A percentile compares a stretch with the other conserved stretches of the same genome.
Evolutionary conservation across 2,888 invertebrate species (phyloP).

Genomic region (Diarsia dahlii): DNA sequence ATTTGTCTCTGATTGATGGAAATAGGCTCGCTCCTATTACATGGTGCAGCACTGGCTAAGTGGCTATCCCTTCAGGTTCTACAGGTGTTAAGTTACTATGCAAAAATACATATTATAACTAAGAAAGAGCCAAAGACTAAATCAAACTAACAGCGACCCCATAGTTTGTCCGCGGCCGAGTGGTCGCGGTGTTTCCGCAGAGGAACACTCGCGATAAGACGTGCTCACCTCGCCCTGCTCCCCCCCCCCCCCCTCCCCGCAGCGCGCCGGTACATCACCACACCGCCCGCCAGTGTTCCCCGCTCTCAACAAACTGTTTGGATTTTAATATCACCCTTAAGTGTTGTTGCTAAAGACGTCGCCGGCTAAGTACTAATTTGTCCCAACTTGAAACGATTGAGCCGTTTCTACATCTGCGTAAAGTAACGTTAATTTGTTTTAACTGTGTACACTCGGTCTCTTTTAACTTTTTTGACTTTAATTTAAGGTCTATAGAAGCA

Average conservation of each 20-base stretch:
- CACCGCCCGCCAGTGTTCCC: constrained; percentile 55
- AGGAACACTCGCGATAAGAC: constrained; percentile 84
- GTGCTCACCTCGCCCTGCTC: constrained; percentile 64
- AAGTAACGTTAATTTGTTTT: constrained; percentile 63
- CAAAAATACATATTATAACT: too few species aligned
- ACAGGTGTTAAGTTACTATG: not conserved
- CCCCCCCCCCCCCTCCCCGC: constrained; percentile 35
- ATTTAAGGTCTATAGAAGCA: not conserved
- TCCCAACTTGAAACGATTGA: constrained; percentile 82
- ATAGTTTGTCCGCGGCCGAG: constrained; percentile 74
- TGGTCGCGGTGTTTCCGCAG: constrained; percentile 86
- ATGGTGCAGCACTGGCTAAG: not conserved
- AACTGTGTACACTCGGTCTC: constrained; percentile 52
- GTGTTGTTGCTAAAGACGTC: constrained; percentile 88
- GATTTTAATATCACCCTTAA: constrained; percentile 89
- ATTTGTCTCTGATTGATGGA: not conserved
- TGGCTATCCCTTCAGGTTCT: not conserved
- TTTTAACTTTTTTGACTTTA: constrained; percentile 22
- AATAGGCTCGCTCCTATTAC: not conserved
- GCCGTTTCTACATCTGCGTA: constrained; percentile 72
- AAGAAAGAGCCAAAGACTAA: not conserved
- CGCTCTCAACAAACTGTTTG: constrained; percentile 82
- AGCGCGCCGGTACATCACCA: constrained; percentile 20
- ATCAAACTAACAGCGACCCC: constrained; percentile 61
- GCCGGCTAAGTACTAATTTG: constrained; percentile 88